These are phyloP conservation scores for Tipula confusa DNA, from an alignment of 2,888 invertebrate genomes.

Conservation along the genomic window DNA sequence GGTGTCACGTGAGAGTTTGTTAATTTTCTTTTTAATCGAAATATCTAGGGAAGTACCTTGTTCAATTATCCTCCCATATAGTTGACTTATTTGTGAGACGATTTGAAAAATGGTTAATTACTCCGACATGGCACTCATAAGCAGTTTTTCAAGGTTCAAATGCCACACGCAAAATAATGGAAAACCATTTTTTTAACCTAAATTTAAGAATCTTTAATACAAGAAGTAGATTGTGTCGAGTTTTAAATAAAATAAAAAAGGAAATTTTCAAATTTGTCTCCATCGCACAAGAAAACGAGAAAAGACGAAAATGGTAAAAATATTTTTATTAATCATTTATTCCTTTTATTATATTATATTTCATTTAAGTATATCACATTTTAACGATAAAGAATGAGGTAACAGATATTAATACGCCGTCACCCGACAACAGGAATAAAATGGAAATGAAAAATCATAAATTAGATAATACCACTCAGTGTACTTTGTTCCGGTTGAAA, in stretches of 20 bases:
- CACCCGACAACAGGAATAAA: background rate
- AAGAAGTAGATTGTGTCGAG: background rate
- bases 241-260: background rate
- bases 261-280: background rate
- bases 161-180: background rate
- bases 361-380: background rate
- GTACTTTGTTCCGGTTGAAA: too few relatives aligned
- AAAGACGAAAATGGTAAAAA: background rate
- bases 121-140: too few relatives aligned
- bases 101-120: too few relatives aligned
- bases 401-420: background rate
- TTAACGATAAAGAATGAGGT: background rate
- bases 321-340: background rate
- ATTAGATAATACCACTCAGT: background rate
- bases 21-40: too few relatives aligned
- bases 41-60: too few relatives aligned
- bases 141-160: too few relatives aligned
- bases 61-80: too few relatives aligned
- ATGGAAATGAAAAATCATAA: background rate
- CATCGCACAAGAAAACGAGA: background rate
- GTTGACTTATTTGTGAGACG: too few relatives aligned
- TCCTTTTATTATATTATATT: background rate
- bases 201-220: background rate
- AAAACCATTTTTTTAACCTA: background rate
- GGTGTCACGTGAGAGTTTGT: too few relatives aligned